Conservation (phyloP, 2,888 invertebrate genomes). For the Rapana venosa region DNA sequence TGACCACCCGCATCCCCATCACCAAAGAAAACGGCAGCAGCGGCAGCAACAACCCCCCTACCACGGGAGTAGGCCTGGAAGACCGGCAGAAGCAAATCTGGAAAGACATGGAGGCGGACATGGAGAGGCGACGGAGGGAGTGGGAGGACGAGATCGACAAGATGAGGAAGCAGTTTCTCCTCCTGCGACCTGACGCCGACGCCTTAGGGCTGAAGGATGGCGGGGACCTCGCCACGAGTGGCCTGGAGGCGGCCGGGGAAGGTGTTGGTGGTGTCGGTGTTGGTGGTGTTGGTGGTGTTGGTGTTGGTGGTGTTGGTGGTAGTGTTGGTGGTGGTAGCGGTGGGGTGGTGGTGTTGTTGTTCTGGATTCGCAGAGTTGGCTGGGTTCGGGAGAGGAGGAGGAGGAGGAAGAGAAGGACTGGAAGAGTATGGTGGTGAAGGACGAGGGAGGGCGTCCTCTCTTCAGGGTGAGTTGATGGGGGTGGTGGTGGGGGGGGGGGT, state of each 20-base stretch:
- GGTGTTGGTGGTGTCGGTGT: neutral
- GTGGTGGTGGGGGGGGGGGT: neutral
- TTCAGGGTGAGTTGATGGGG: conserved; percentile 46
- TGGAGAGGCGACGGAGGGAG: conserved; percentile 71
- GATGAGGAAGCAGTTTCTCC: conserved; percentile 77
- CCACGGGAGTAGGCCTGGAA: conserved; percentile 66
- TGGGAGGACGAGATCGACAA: conserved; percentile 75
- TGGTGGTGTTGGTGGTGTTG: neutral
- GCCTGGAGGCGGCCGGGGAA: neutral
- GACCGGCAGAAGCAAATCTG: conserved; percentile 74
- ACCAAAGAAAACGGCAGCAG: conserved; percentile 65
- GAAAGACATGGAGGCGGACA: conserved; percentile 73
- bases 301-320: neutral
- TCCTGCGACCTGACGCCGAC: conserved; percentile 67
- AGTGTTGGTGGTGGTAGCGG: neutral
- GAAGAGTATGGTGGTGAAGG: conserved; percentile 47
- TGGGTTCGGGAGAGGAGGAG: neutral
- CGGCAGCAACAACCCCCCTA: neutral
- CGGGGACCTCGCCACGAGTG: neutral
- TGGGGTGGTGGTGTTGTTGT: neutral
- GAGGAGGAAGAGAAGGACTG: conserved; percentile 26
- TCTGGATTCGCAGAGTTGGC: neutral
- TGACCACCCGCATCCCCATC: conserved; percentile 75
- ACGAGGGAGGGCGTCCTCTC: conserved; percentile 50
- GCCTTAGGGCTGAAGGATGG: conserved; percentile 11